These are phyloP conservation scores for Drosophila quasianomalipes DNA, from an alignment of 2,888 invertebrate species.

Conservation along the genomic window DNA sequence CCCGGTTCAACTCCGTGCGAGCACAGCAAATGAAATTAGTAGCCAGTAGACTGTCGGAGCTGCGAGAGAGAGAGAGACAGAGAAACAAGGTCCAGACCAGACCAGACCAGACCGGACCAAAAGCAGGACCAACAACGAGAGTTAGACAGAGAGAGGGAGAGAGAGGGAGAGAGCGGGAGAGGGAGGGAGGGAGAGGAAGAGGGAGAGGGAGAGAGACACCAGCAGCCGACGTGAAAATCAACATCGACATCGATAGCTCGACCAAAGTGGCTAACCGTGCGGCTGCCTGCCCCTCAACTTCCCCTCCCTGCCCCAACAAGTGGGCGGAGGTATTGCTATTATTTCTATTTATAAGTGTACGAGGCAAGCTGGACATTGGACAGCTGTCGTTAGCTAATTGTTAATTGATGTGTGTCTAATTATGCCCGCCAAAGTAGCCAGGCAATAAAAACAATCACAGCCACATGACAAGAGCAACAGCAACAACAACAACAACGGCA, in stretches of 20 bases:
- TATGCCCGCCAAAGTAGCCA: constrained; percentile 78
- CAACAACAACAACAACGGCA: constrained; percentile 1
- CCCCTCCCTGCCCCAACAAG: constrained; percentile 21
- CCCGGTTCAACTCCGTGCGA: constrained; percentile 22
- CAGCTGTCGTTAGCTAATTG: constrained; percentile 80
- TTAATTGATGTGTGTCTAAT: constrained; percentile 85
- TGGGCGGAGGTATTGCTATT: constrained; percentile 45
- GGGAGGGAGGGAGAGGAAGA: background rate
- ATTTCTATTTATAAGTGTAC: constrained; percentile 60
- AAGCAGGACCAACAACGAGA: constrained; percentile 7
- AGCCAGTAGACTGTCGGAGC: constrained; percentile 28
- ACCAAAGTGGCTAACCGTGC: constrained; percentile 65
- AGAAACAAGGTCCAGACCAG: constrained; percentile 8
- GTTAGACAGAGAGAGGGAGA: background rate
- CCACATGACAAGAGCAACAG: constrained; percentile 45
- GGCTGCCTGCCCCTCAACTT: background rate
- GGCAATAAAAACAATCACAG: constrained; percentile 76
- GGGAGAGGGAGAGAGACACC: background rate
- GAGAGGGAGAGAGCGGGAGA: background rate
- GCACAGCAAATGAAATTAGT: constrained; percentile 75
- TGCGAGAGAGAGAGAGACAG: background rate
- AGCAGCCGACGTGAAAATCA: constrained; percentile 22
- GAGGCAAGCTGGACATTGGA: constrained; percentile 41
- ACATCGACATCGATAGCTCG: constrained; percentile 70
- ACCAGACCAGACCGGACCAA: constrained; percentile 12